Conservation (phyloP, 1,140 invertebrate genomes). For the Bombus consobrinus region DNA sequence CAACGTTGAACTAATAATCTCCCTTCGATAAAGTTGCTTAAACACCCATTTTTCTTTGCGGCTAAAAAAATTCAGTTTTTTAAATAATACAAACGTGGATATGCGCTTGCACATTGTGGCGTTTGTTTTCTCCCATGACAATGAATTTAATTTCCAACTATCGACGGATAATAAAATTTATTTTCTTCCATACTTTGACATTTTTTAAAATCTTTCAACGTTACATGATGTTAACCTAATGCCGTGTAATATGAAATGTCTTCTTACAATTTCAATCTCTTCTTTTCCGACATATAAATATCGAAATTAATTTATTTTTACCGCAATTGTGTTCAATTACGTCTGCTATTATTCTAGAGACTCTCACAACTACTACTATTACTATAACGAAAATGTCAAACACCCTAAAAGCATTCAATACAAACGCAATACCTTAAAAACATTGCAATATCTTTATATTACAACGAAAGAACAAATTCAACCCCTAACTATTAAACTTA, state of each 20-base stretch:
- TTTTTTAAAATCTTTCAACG: neutral
- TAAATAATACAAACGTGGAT: neutral
- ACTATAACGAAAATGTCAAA: too few species aligned
- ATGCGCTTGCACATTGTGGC: neutral
- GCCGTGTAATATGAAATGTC: neutral
- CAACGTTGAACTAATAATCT: constrained; percentile 6
- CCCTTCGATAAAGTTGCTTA: neutral
- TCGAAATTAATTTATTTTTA: neutral
- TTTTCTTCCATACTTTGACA: neutral
- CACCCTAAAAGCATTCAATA: too few species aligned
- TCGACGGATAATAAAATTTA: neutral
- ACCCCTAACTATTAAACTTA: too few species aligned
- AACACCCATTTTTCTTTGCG: neutral
- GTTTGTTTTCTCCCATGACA: neutral
- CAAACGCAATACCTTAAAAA: neutral
- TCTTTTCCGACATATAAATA: neutral
- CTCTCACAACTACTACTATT: neutral
- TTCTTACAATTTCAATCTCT: neutral
- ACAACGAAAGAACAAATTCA: too few species aligned
- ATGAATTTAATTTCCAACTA: neutral
- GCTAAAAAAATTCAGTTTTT: neutral
- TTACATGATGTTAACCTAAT: neutral
- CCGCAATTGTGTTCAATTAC: neutral
- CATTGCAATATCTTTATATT: neutral
- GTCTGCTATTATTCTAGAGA: neutral